Percentiles rank a stretch among this genome's conserved stretches.
Conservation (phyloP, 2,797 vertebrate species). For the Lepus townsendii region DNA sequence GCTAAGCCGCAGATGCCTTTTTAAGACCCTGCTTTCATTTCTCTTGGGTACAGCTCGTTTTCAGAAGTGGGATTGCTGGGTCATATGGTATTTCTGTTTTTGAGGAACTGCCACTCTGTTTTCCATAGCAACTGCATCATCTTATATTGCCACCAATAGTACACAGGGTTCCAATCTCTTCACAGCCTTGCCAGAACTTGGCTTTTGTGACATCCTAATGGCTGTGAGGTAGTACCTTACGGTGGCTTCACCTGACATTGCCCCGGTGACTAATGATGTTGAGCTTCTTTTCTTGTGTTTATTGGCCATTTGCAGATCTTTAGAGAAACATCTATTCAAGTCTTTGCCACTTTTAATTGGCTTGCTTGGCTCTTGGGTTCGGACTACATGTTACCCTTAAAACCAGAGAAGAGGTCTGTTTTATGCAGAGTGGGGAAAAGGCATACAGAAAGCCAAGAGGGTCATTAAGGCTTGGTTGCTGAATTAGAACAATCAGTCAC, state of each 20-base stretch:
- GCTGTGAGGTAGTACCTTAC: not conserved
- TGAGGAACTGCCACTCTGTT: not conserved
- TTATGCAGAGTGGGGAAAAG: not conserved
- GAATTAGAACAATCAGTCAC: not conserved
- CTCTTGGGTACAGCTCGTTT: not conserved
- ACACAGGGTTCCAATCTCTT: not conserved
- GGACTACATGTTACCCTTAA: not conserved
- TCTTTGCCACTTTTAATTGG: not conserved
- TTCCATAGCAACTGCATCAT: not conserved
- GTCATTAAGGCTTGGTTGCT: not conserved
- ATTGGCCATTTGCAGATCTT: not conserved
- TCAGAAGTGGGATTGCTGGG: not conserved
- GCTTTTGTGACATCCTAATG: not conserved
- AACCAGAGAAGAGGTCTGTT: slow-evolving; percentile 20
- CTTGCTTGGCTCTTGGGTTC: not conserved
- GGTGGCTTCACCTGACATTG: not conserved
- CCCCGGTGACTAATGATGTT: not conserved
- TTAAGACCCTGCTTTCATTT: not conserved
- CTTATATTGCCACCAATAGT: not conserved
- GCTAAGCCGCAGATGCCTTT: not conserved
- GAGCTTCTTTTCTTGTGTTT: not conserved
- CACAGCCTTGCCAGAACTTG: not conserved
- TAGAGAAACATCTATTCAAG: not conserved
- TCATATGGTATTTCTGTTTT: not conserved
- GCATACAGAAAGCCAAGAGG: not conserved